These are phyloP conservation scores for Tinea semifulvella DNA, from an alignment of 2,888 invertebrate species.

Conservation along the genomic window DNA sequence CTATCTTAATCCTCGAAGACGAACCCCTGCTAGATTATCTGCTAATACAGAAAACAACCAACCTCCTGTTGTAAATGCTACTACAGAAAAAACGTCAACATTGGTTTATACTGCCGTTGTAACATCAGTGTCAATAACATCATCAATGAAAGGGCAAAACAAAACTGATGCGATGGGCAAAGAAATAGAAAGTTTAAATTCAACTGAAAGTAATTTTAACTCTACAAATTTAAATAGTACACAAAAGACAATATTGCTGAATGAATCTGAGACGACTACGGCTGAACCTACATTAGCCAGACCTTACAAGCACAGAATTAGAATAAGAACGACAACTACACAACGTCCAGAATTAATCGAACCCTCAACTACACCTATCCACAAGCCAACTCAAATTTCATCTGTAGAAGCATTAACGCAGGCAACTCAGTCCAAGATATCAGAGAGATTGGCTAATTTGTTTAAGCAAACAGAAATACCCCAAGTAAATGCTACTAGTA, in stretches of 20 bases:
- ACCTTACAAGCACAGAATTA: slow-evolving; percentile 42
- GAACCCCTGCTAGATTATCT: slow-evolving; percentile 42
- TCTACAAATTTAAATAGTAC: slow-evolving; percentile 27
- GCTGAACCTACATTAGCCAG: slow-evolving; percentile 27
- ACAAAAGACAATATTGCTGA: slow-evolving; percentile 27
- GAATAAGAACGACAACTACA: slow-evolving; percentile 52
- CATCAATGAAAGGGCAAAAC: slow-evolving; percentile 57
- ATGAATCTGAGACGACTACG: slow-evolving; percentile 29
- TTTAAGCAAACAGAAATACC: slow-evolving; percentile 31
- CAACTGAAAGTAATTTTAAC: slow-evolving; percentile 18
- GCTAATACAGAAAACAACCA: slow-evolving; percentile 37
- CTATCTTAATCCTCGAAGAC: slow-evolving; percentile 44
- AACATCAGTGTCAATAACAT: slow-evolving; percentile 61
- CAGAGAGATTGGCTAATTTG: slow-evolving; percentile 37
- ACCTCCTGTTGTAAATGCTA: slow-evolving; percentile 33
- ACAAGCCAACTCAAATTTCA: slow-evolving; percentile 28
- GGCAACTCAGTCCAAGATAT: slow-evolving; percentile 33
- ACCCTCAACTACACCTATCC: slow-evolving; percentile 25
- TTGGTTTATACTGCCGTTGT: slow-evolving; percentile 62
- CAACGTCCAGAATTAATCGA: slow-evolving; percentile 29
- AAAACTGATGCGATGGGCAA: slow-evolving; percentile 39
- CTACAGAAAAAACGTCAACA: slow-evolving; percentile 55
- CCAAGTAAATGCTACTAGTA: slow-evolving; percentile 27
- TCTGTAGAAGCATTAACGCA: slow-evolving; percentile 1
- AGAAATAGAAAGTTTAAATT: slow-evolving; percentile 30